Percentiles rank a stretch among this genome's conserved stretches.
phyloP scores from a whole-genome alignment of 1,140 invertebrate species.

The Kradibia gibbosae region DNA sequence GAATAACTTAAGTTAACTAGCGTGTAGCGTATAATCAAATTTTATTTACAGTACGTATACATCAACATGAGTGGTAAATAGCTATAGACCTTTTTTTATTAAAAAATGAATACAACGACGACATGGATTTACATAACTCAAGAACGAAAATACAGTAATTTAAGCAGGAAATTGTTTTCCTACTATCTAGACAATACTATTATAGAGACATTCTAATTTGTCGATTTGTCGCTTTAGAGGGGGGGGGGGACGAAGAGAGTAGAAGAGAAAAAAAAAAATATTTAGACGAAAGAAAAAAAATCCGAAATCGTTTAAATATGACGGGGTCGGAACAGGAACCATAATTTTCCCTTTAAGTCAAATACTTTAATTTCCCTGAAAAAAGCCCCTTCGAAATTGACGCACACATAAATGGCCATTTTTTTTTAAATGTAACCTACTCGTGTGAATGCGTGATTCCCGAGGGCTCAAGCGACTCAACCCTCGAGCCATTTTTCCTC shows the following conservation, averaged over 20 bases:
- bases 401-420: not conserved
- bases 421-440: not conserved
- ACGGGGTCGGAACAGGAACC: not conserved
- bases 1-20: no score
- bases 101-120: no score
- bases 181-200: not conserved
- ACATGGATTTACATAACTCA: no score
- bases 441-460: not conserved
- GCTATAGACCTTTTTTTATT: no score
- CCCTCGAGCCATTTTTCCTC: no score
- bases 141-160: no score
- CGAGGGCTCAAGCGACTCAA: not conserved
- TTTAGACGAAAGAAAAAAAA: not conserved
- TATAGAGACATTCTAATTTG: not conserved
- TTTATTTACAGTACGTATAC: no score
- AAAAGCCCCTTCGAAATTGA: not conserved
- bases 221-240: no score
- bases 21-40: no score
- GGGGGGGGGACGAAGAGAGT: no score
- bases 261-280: no score
- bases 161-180: not conserved
- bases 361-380: not conserved
- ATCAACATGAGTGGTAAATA: no score
- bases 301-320: not conserved
- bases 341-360: not conserved